Base-by-base conservation (phyloP, 2,888 invertebrate species). In the Brassicogethes aeneus region DNA sequence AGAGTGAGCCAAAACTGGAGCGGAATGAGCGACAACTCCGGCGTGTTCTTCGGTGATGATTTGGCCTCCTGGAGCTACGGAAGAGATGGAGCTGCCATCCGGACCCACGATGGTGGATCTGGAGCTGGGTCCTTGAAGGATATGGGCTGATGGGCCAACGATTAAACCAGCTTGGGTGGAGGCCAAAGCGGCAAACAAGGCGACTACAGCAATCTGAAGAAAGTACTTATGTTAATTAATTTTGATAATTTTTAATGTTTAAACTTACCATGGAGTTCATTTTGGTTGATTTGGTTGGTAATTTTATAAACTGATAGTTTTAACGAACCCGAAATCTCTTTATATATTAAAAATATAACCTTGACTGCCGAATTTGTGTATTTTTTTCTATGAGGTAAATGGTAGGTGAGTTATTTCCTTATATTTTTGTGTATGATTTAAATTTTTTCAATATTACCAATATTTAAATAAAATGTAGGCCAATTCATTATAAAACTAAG, bases 61-160 rank as follows among this genome's bases (percentile, higher is more conserved):
- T 34, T 53, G 47, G 15, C 58, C 60, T 14, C 56, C 60, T 34
- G 60, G 59, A 17, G 55, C 48, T 13, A 53, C 52, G 14, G 60
- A 49, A 5, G 55, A 54, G 39, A 60, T 56, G n/a, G 51, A 47
- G 41, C 59, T 59, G 16, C 59, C 57, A 33, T 60, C 60, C 17
- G 53, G 51, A 16, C 57, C 60, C 8, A 55, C 50, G 3, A 59
- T 41, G 13, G 56, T 57, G 12, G 54, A 48, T 36, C 52, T 56
- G 36, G 50, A 47, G 50, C 58, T 59, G 5, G 59, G 59, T 43
- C 59, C 59, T 48, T 60, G 60, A 16, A 61, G 43, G 29, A 60
- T 48, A 17, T 47, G 46, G 2, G 53, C 51, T 10, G 58, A 51
- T 7, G 48, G 51, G 7, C 44, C 46, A 17, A 47, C 50, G 14